A percentile compares a stretch with the other conserved stretches of the same genome.
Conservation (phyloP, 2,113 vertebrate species). For the Gallinago paraguaiae region DNA sequence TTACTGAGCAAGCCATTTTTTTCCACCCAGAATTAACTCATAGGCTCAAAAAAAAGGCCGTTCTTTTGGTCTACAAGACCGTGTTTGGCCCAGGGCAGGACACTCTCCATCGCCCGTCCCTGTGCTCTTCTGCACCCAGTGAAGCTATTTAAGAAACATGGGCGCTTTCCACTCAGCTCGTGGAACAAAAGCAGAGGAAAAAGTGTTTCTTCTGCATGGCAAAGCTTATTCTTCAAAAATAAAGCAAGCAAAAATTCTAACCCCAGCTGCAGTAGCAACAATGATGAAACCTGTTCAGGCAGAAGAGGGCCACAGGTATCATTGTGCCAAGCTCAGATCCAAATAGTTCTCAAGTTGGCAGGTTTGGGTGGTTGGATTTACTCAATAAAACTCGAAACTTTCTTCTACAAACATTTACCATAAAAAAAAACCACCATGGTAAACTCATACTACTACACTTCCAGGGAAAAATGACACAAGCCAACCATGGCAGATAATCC, state of each 20-base stretch:
- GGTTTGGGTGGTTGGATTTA: neutral
- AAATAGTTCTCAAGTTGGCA: neutral
- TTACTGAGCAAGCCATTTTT: neutral
- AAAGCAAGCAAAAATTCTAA: neutral
- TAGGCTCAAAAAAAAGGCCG: neutral
- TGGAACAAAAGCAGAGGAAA: neutral
- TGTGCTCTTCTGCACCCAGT: neutral
- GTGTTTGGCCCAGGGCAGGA: neutral
- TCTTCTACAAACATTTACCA: neutral
- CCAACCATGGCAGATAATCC: fast-evolving
- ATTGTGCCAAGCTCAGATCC: neutral
- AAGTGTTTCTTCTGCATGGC: neutral
- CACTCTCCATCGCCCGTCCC: neutral
- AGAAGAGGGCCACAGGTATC: neutral
- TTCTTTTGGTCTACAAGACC: neutral
- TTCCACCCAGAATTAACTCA: neutral
- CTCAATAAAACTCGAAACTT: neutral
- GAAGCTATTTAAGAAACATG: neutral
- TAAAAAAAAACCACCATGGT: neutral
- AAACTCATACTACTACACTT: neutral
- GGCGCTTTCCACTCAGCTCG: neutral
- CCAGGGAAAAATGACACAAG: neutral
- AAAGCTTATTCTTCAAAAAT: neutral
- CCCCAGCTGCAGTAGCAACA: neutral
- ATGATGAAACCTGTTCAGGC: neutral